These are phyloP conservation scores for Boulengerochromis microlepis DNA, from an alignment of 2,113 vertebrate genomes.

Conservation along the genomic window DNA sequence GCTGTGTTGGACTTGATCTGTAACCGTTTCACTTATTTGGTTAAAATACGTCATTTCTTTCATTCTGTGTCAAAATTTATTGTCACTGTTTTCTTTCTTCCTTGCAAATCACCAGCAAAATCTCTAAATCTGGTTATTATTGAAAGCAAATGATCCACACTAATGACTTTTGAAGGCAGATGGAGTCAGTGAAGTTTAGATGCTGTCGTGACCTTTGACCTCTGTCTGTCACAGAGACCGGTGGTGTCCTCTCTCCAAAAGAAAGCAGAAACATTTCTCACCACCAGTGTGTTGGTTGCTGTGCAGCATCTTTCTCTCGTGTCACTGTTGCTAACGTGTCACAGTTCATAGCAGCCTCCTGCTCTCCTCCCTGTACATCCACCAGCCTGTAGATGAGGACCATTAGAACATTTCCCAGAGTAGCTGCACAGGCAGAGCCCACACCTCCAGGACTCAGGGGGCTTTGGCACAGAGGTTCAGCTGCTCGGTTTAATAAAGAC, in stretches of 20 bases:
- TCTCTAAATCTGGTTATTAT: neutral
- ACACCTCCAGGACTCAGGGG: neutral
- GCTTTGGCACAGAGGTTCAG: neutral
- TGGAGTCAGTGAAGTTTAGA: neutral
- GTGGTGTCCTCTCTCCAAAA: neutral
- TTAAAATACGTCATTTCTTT: neutral
- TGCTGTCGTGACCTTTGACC: neutral
- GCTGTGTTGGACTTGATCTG: neutral
- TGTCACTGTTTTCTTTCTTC: neutral
- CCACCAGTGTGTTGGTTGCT: accelerated
- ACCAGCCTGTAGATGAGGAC: neutral
- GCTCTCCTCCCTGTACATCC: neutral
- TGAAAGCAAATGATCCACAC: neutral
- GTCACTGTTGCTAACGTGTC: neutral
- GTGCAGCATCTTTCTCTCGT: neutral
- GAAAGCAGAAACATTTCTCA: neutral
- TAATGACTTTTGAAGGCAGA: neutral
- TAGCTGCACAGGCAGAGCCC: neutral
- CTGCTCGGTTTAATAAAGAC: neutral
- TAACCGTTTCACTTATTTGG: neutral
- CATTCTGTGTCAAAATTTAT: neutral
- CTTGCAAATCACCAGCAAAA: neutral
- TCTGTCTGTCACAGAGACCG: neutral
- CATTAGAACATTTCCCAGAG: neutral
- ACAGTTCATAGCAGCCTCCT: neutral